Base-by-base conservation (phyloP, 2,888 invertebrate genomes). In the Crocallis elinguaria region DNA sequence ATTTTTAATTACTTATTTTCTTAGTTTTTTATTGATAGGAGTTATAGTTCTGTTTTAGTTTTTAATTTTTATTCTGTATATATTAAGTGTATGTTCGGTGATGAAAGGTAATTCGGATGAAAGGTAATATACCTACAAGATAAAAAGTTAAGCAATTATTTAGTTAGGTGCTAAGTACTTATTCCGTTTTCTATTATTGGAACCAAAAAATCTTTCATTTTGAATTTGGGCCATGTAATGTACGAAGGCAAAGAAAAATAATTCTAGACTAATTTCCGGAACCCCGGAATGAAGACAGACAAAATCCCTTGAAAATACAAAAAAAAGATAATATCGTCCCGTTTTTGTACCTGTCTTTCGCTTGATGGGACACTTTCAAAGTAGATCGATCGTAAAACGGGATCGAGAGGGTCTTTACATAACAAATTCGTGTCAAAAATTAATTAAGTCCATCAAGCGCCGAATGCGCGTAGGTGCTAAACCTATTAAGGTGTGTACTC, bases 351-450 rank as follows among this genome's bases (percentile, higher is more conserved):
- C 66, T 61, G 56, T 43, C 60, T 42, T 46, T 58, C 46, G 67
- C 64, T 69, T 68, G 60, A 67, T 65, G 57, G 63, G 66, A 56
- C 41, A 33, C 42, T 53, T 53, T 64, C 57, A 58, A 61, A 62
- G 62, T 61, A 71, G 75, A 79, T 78, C 72, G 68, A 75, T 75
- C 66, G 68, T 70, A 69, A 78, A 73, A 74, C 66, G 69, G 58
- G 65, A 62, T 67, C 60, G 49, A 58, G 56, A 58, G 67, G 66
- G 66, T 64, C 69, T 70, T 67, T 67, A 66, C 69, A 68, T 65
- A 69, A 69, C 62, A 69, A 75, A 75, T 74, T 74, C 72, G 72
- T 73, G 81, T 81, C 79, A 79, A 79, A 82, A 82, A 77, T 77
- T 78, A 77, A 79, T 79, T 76, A 77, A 75, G 66, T 73, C 68